Conservation (phyloP, 2,113 vertebrate species). For the Pardalotus punctatus region DNA sequence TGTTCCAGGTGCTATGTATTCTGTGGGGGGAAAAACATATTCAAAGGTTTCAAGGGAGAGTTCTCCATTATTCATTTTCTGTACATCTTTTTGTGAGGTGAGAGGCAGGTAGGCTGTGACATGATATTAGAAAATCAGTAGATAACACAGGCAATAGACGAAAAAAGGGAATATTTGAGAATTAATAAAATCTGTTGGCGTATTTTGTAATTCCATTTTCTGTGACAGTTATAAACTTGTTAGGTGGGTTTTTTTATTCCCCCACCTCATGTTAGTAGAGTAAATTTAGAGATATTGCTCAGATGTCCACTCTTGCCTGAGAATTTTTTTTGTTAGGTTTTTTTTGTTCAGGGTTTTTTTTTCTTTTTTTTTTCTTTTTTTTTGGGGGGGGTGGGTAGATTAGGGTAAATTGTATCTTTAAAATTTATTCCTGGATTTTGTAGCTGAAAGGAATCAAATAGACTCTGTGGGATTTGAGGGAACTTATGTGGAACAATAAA, state of each 20-base stretch:
- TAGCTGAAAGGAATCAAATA: neutral
- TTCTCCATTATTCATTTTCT: neutral
- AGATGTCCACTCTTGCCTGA: neutral
- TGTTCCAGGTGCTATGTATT: neutral
- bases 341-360: neutral
- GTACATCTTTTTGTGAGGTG: neutral
- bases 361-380: neutral
- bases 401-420: neutral
- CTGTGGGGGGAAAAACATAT: accelerated
- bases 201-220: neutral
- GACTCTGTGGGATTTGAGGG: neutral
- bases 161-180: neutral
- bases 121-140: neutral
- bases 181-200: neutral
- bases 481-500: neutral
- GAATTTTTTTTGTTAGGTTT: neutral
- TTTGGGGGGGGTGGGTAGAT: neutral
- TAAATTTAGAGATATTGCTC: neutral
- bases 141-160: neutral
- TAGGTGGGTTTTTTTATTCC: neutral
- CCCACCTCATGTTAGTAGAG: neutral
- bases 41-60: neutral
- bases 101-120: neutral
- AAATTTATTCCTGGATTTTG: neutral
- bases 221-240: neutral